Conservation (phyloP, 2,888 invertebrate species). For the Drosophila helvetica region DNA sequence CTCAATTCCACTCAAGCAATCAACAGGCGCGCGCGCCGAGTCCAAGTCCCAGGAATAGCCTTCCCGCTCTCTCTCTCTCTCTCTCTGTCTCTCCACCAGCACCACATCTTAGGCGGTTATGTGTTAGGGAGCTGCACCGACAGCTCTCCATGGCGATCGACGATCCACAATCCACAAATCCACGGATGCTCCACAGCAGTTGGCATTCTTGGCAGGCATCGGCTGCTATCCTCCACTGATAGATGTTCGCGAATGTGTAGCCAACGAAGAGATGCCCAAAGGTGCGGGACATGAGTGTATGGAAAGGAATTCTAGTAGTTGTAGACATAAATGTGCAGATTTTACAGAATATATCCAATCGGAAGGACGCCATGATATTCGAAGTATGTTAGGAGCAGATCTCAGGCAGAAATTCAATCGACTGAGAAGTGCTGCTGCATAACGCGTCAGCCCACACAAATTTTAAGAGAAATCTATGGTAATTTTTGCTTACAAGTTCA, state of each 20-base stretch:
- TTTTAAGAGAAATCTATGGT: too few species aligned
- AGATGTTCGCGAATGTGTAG: constrained; percentile 44
- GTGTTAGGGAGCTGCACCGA: constrained; percentile 24
- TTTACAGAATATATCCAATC: too few species aligned
- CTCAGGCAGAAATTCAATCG: neutral
- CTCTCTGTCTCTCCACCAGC: neutral
- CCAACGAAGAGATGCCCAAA: neutral
- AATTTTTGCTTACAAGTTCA: too few species aligned
- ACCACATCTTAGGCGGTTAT: neutral
- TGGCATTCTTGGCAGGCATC: constrained; percentile 49
- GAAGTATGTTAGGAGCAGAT: too few species aligned
- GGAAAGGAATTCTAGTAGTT: neutral
- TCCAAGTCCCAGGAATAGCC: constrained; percentile 1
- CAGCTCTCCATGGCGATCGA: constrained; percentile 18
- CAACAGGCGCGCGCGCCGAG: constrained; percentile 58
- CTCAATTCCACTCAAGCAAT: constrained; percentile 75
- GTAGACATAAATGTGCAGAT: neutral
- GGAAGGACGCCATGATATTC: too few species aligned
- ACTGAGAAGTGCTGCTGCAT: neutral
- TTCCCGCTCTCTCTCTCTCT: constrained; percentile 2
- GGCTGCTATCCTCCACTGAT: constrained; percentile 34
- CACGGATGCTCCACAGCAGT: constrained; percentile 58
- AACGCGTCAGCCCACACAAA: neutral
- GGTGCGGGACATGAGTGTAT: constrained; percentile 23
- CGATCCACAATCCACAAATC: constrained; percentile 20